phyloP scores from a whole-genome alignment of 2,113 vertebrate genomes.

The Gallinago jamesoni region DNA sequence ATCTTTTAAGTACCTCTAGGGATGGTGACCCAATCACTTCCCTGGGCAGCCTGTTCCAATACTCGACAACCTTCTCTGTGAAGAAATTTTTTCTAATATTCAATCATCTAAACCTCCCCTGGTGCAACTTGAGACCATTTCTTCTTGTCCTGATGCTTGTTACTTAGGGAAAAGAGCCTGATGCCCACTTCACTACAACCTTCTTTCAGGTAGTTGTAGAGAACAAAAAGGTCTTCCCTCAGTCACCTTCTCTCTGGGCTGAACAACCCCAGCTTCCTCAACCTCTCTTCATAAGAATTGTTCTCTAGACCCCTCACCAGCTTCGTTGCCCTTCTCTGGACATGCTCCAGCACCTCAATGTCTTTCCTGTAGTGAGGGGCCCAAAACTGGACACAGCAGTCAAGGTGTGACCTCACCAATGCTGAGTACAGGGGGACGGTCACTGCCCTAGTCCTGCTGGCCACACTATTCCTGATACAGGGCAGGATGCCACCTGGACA shows the following conservation, averaged over 20 bases:
- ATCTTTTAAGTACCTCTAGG: background rate
- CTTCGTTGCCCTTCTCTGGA: background rate
- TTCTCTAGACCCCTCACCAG: background rate
- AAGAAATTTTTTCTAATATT: background rate
- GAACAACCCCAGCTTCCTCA: background rate
- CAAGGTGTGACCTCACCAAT: background rate
- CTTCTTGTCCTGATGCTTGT: background rate
- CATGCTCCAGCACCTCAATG: background rate
- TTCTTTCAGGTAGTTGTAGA: background rate
- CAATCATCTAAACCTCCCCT: background rate
- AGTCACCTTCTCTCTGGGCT: background rate
- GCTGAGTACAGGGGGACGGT: fast-evolving
- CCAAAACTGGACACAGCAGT: background rate
- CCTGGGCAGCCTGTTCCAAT: background rate
- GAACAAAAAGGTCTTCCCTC: background rate
- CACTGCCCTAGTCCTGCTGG: background rate
- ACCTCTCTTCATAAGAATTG: background rate
- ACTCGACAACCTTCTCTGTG: background rate
- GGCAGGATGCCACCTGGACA: background rate
- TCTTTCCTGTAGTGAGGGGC: background rate
- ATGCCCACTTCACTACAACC: background rate
- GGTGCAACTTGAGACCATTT: background rate
- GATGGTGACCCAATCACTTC: background rate
- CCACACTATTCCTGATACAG: background rate
- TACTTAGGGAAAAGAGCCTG: background rate